These are phyloP conservation scores for Silurus aristotelis DNA, from an alignment of 2,797 vertebrate genomes.

Conservation along the genomic window DNA sequence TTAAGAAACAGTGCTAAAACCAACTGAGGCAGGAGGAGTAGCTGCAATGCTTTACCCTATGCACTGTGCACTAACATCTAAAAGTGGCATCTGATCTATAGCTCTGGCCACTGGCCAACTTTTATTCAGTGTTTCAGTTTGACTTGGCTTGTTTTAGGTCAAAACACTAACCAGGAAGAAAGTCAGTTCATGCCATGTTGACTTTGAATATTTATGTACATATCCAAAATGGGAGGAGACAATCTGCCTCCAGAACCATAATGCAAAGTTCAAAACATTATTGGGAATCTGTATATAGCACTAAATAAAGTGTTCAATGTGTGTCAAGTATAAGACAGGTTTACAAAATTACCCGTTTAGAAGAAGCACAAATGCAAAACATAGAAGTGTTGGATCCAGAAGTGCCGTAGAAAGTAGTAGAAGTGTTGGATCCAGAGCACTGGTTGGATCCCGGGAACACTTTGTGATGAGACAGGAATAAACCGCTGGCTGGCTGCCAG, in stretches of 20 bases:
- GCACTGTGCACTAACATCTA: neutral
- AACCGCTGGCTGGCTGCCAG: neutral
- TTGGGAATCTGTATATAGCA: neutral
- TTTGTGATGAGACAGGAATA: neutral
- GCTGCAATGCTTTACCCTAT: neutral
- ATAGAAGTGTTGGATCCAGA: too few relatives aligned
- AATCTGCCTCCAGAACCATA: neutral
- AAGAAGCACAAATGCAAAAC: neutral
- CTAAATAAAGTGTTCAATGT: neutral
- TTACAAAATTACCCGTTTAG: neutral
- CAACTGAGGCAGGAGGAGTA: slow-evolving; percentile 11
- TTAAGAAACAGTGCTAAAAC: slow-evolving; percentile 16
- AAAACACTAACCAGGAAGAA: neutral
- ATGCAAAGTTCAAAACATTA: neutral
- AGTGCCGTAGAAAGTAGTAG: too few relatives aligned
- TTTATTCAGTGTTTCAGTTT: neutral
- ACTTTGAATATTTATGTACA: neutral
- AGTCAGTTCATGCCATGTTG: slow-evolving; percentile 19
- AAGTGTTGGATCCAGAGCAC: neutral
- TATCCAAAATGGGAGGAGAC: neutral
- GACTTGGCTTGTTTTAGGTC: neutral
- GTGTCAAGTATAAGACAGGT: neutral
- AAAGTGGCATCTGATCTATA: neutral
- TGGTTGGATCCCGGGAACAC: neutral
- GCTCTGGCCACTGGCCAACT: neutral